Conservation (phyloP, 2,113 vertebrate genomes). For the Platanista minor region DNA sequence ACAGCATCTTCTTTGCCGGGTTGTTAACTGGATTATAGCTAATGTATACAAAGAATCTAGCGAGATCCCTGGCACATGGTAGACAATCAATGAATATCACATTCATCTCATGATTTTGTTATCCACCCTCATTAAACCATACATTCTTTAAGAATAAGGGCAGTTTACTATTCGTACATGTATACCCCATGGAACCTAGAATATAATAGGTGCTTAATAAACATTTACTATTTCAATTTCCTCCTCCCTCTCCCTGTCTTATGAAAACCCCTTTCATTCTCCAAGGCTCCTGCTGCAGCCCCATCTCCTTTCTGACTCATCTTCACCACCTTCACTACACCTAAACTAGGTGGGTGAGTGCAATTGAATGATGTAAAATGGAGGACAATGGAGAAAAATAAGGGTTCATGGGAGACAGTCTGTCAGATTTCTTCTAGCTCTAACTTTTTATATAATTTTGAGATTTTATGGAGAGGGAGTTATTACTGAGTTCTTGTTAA, state of each 20-base stretch:
- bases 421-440: not conserved
- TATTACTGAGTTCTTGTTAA: not conserved
- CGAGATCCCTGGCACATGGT: not conserved
- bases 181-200: not conserved
- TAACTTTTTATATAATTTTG: not conserved
- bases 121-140: not conserved
- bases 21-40: not conserved
- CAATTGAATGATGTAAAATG: not conserved
- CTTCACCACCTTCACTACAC: not conserved
- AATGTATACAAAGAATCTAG: not conserved
- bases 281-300: not conserved
- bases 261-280: not conserved
- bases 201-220: not conserved
- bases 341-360: not conserved
- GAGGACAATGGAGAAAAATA: not conserved
- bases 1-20: not conserved
- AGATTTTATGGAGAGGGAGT: not conserved
- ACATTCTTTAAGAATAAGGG: not conserved
- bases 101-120: not conserved
- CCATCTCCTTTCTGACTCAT: not conserved
- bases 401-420: not conserved
- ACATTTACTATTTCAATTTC: not conserved
- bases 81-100: not conserved
- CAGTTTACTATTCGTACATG: not conserved
- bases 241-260: not conserved